Evolutionary conservation across 1,140 invertebrate genomes (phyloP), one percentile per base, ranked within the genome.

Genomic region (Formica selysi): DNA sequence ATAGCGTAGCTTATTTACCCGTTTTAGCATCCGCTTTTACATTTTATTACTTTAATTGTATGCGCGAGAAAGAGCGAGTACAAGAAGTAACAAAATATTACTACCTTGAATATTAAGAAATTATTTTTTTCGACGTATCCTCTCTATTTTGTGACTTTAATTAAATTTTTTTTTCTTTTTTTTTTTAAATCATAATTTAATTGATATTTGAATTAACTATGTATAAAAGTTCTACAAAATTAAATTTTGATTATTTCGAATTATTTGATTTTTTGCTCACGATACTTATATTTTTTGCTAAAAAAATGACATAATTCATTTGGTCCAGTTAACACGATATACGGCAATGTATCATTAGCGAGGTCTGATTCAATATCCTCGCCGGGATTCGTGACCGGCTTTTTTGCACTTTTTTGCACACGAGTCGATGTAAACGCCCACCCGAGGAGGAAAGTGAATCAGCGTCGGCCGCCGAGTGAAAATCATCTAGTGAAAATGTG

Each of bases 401-500:
- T 65, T 78, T 44, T 54, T 54, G 32, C 38, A 11, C 29, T 10
- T 59, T 87, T 86, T 89, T 86, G 51, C 85, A 54, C 38, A 22
- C 32, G 26, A n/a, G 86, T 29, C 80, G 38, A 57, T 32, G 81
- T 76, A 32, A 73, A 89, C 88, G 88, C 89, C 88, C 88, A 90
- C 86, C 59, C 79, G 65, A 81, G 48, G 89, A 85, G 86, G 89
- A 90, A 90, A 90, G 89, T 90, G 89, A 90, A 90, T 87, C 76
- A 87, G 36, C 84, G 32, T 32, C 85, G 80, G 48, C 22, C 44
- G 67, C 61, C 62, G 85, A 89, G 89, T 89, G 89, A 90, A 90
- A 90, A 85, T 74, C 74, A 70, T 85, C 57, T 76, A 88, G 87
- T 89, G 87, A 89, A 89, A 89, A 89, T 88, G 81, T 73, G 84